These are phyloP conservation scores for Dione juno DNA, from an alignment of 2,888 invertebrate species.

Conservation along the genomic window DNA sequence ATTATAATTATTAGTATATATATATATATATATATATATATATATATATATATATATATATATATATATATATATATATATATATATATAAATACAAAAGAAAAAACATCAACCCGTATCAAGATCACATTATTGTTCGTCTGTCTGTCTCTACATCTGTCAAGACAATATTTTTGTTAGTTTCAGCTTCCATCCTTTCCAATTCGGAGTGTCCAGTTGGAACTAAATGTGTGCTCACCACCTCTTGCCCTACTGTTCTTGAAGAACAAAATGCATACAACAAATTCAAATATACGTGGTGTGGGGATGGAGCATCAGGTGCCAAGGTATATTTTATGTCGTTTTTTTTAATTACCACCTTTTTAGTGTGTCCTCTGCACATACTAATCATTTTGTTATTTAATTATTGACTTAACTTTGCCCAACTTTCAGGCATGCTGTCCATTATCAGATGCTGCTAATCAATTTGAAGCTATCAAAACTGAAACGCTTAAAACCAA, in stretches of 20 bases:
- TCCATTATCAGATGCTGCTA: conserved; percentile 30
- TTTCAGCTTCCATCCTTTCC: conserved; percentile 2
- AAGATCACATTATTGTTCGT: too few relatives aligned
- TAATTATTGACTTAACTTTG: neutral
- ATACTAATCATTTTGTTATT: neutral
- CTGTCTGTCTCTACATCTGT: too few relatives aligned
- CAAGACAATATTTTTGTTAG: neutral
- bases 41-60: too few relatives aligned
- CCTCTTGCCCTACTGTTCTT: neutral
- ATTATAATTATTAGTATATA: too few relatives aligned
- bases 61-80: too few relatives aligned
- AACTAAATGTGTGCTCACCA: neutral
- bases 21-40: too few relatives aligned
- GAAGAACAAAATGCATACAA: neutral
- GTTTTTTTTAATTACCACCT: too few relatives aligned
- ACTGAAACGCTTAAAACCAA: conserved; percentile 26
- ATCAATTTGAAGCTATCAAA: conserved; percentile 22
- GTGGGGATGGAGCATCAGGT: conserved; percentile 41
- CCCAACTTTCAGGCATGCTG: conserved; percentile 48
- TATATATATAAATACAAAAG: too few relatives aligned
- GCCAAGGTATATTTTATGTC: conserved; percentile 45
- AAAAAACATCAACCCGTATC: too few relatives aligned
- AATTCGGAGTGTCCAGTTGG: neutral
- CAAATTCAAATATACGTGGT: conserved; percentile 38
- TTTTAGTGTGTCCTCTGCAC: neutral